Conservation (phyloP, 2,888 invertebrate genomes). For the Plebejus argus region DNA sequence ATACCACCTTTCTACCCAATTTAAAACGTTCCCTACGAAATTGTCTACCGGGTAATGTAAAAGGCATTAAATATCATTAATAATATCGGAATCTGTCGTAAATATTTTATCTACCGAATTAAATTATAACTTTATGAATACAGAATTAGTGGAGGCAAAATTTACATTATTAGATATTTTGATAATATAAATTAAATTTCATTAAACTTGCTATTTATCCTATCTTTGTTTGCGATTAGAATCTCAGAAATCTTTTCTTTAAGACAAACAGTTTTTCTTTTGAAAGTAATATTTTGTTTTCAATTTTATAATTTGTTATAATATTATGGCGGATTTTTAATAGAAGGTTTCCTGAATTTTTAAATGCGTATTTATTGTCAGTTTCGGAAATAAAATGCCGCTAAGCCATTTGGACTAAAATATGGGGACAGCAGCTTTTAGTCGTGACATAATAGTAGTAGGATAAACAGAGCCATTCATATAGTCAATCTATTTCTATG, state of each 20-base stretch:
- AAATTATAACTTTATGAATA: conserved; percentile 9
- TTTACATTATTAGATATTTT: conserved; percentile 10
- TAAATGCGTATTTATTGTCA: too few relatives aligned
- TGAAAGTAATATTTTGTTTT: too few relatives aligned
- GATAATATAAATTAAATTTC: not conserved
- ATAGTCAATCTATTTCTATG: not conserved
- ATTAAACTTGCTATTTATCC: not conserved
- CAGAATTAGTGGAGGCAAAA: not conserved
- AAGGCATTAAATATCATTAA: conserved; percentile 11
- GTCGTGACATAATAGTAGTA: not conserved
- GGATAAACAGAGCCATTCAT: too few relatives aligned
- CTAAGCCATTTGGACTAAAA: not conserved
- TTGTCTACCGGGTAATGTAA: not conserved
- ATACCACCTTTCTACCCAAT: not conserved
- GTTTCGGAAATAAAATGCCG: too few relatives aligned
- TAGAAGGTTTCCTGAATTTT: too few relatives aligned
- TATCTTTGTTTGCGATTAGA: not conserved
- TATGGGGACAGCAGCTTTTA: not conserved
- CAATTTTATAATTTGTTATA: too few relatives aligned
- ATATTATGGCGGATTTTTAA: too few relatives aligned
- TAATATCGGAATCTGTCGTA: not conserved
- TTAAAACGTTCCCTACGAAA: not conserved
- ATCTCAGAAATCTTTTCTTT: not conserved
- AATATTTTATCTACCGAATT: not conserved
- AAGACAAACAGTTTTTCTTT: not conserved